Conservation (phyloP, 2,888 invertebrate genomes). For the Eupithecia subfuscata region DNA sequence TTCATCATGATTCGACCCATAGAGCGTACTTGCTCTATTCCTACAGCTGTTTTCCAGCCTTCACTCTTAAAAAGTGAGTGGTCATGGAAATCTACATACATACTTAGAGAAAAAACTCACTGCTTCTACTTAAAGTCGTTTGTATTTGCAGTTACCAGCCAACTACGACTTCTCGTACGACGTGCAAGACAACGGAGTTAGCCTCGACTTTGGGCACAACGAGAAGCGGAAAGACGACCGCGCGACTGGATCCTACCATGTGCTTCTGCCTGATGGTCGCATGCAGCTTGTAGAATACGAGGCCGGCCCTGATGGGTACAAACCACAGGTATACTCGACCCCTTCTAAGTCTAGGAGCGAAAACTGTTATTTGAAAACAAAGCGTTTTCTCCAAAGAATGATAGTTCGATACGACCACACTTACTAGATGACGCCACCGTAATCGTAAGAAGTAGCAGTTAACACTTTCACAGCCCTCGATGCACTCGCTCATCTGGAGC, state of each 20-base stretch:
- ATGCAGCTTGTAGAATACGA: conserved; percentile 87
- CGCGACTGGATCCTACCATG: conserved; percentile 86
- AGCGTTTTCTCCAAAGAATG: not conserved
- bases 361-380: not conserved
- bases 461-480: too few relatives aligned
- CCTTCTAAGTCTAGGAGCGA: not conserved
- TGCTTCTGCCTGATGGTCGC: conserved; percentile 86
- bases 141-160: conserved; percentile 77
- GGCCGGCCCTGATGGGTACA: conserved; percentile 85
- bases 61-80: not conserved
- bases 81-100: not conserved
- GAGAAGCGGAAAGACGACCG: conserved; percentile 86
- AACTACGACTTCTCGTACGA: conserved; percentile 87
- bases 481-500: too few relatives aligned
- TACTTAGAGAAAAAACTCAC: not conserved
- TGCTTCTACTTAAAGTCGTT: not conserved
- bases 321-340: conserved; percentile 78
- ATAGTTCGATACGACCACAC: not conserved
- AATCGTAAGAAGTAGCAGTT: not conserved
- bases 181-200: conserved; percentile 84
- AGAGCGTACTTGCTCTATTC: too few relatives aligned
- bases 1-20: too few relatives aligned
- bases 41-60: not conserved
- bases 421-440: not conserved
- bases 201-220: conserved; percentile 86